These are phyloP conservation scores for Ormyrus nitidulus DNA, from an alignment of 2,888 invertebrate species.

Conservation along the genomic window DNA sequence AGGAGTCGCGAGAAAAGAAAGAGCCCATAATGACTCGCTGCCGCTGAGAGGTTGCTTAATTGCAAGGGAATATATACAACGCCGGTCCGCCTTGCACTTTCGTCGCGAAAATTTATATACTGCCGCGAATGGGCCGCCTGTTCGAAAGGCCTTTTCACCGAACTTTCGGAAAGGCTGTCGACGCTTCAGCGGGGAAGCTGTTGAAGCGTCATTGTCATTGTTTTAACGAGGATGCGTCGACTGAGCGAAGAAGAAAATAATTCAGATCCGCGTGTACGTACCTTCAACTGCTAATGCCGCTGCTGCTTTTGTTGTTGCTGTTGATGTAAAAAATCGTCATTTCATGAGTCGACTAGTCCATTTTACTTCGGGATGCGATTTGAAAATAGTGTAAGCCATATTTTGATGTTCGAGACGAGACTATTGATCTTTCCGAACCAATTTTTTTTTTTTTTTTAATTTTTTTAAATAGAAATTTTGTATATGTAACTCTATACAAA, in stretches of 20 bases:
- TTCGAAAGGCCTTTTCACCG: neutral
- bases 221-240: conserved; percentile 21
- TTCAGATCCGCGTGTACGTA: too few species aligned
- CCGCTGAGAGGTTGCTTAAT: conserved; percentile 62
- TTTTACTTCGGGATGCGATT: too few species aligned
- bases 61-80: conserved; percentile 64
- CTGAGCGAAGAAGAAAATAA: neutral
- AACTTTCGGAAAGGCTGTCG: neutral
- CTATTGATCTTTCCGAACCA: too few species aligned
- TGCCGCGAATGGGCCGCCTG: neutral
- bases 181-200: neutral
- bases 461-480: too few species aligned
- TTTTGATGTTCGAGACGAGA: too few species aligned
- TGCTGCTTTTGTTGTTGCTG: too few species aligned
- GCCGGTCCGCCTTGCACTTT: neutral
- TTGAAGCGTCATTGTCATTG: neutral
- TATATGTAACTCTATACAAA: too few species aligned
- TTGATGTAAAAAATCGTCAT: too few species aligned
- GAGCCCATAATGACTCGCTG: neutral
- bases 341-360: too few species aligned
- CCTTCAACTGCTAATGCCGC: too few species aligned
- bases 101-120: neutral
- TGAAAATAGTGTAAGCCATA: too few species aligned
- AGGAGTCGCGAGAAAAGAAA: neutral
- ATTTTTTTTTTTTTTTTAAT: too few species aligned